Evolutionary conservation across 2,888 invertebrate genomes (phyloP).

Genomic region (Carpatolechia fugitivella): DNA sequence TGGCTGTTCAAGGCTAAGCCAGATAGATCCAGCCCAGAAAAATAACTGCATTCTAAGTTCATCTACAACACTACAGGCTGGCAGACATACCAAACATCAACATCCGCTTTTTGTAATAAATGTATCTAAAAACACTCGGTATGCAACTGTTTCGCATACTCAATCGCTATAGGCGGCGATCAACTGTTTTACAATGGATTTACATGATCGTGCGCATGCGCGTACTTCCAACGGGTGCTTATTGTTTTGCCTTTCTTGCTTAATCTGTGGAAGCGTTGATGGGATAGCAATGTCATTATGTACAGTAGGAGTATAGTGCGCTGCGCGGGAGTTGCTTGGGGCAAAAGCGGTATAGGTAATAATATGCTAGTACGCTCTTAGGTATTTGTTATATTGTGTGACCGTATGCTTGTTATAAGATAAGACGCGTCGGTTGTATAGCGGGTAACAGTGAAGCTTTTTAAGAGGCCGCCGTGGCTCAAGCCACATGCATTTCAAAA

Average conservation of each 20-base stretch:
- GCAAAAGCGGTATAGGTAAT: not conserved
- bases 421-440: no score
- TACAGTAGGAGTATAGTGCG: not conserved
- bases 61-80: no score
- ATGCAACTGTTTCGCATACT: not conserved
- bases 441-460: no score
- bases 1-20: no score
- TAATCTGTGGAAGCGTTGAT: not conserved
- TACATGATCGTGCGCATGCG: not conserved
- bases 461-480: no score
- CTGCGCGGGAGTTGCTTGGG: not conserved
- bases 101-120: no score
- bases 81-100: no score
- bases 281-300: not conserved
- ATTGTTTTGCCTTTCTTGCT: not conserved
- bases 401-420: no score
- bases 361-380: not conserved
- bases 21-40: no score
- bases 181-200: not conserved
- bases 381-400: not conserved
- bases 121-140: not conserved
- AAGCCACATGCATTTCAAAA: no score
- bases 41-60: no score
- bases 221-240: not conserved
- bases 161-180: not conserved